Base-by-base conservation (phyloP, 2,888 invertebrate genomes). In the Acronicta leporina region DNA sequence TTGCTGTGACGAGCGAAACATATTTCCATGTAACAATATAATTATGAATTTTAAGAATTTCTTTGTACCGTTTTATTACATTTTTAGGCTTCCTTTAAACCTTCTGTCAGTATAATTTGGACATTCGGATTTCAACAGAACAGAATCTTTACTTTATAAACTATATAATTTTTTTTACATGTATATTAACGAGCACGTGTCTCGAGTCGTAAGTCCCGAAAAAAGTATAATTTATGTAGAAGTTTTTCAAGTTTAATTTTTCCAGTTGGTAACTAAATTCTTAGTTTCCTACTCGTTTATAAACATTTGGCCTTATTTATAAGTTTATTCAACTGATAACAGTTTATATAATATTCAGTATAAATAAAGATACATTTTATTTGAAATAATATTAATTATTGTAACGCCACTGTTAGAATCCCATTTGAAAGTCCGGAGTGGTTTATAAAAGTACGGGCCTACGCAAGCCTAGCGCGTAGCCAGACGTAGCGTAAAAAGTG, bases 401-500 rank as follows among this genome's bases (percentile, higher is more conserved):
- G 30, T 25, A 41, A 35, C 45, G 35, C 0, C 13, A 14, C 45
- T 15, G 8, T 13, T 15, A 15, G n/a, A 25, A 6, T 44, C 5
- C 8, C 11, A 33, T 33, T 33, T 30, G 0, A 30, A 13, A 35
- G 13, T 4, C 35, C 13, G 35, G 13, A 35, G 5, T 8, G 35
- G 35, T 5, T 46, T 42, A 48, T 38, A 47, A 5, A 41, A 40
- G 8, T 40, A 33, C 8, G 11, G n/a, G n/a, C 30, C 71, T 56
- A 71, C 35, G 33, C 14, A 14, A 55, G 33, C 30, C 30, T 44
- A 43, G n/a, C 25, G 33, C 59, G 73, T 69, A 71, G 68, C 33
- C 20, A 9, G 25, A 25, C 57, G 72, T 62, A 66, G 62, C 77
- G 75, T 82, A 79, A 82, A 75, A 72, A 70, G 56, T 63, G 72